phyloP scores from a whole-genome alignment of 1,140 invertebrate genomes.

The Halictus rubicundus region DNA sequence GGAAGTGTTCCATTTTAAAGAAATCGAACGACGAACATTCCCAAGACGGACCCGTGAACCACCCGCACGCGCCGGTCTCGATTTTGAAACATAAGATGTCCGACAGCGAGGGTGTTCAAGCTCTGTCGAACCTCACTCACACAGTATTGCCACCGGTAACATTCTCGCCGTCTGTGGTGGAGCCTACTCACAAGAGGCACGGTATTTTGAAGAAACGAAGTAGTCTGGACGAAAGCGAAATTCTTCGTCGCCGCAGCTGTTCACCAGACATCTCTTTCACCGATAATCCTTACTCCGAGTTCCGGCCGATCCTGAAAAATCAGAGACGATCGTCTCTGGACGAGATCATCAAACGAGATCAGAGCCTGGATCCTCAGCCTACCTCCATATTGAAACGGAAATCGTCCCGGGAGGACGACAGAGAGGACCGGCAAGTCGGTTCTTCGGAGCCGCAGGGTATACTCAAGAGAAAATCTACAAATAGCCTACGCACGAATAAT shows the following conservation, averaged over 20 bases:
- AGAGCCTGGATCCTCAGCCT: conserved; percentile 80
- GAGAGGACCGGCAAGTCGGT: conserved; percentile 81
- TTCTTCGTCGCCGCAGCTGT: conserved; percentile 84
- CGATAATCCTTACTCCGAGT: conserved; percentile 82
- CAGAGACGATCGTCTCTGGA: conserved; percentile 86
- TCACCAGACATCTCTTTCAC: conserved; percentile 85
- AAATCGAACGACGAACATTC: conserved; percentile 72
- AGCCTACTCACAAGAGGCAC: conserved; percentile 83
- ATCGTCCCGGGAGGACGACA: conserved; percentile 83
- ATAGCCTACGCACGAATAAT: conserved; percentile 80
- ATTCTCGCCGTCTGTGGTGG: conserved; percentile 78
- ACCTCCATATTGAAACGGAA: conserved; percentile 87
- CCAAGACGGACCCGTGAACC: conserved; percentile 62
- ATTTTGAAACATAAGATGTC: conserved; percentile 89
- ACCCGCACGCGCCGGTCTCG: conserved; percentile 83
- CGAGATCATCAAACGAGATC: conserved; percentile 83
- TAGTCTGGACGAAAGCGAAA: conserved; percentile 89
- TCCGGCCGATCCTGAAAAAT: conserved; percentile 85
- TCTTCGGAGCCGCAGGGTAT: conserved; percentile 88
- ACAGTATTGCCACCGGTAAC: conserved; percentile 63
- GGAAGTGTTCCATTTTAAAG: conserved; percentile 69
- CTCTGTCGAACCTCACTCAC: conserved; percentile 74
- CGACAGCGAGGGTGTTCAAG: conserved; percentile 81
- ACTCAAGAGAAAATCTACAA: conserved; percentile 85
- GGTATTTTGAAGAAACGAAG: conserved; percentile 91